A percentile compares a stretch with the other conserved stretches of the same genome.
These are phyloP conservation scores for Lepidurus packardi DNA, from an alignment of 1,140 invertebrate species.

Conservation along the genomic window DNA sequence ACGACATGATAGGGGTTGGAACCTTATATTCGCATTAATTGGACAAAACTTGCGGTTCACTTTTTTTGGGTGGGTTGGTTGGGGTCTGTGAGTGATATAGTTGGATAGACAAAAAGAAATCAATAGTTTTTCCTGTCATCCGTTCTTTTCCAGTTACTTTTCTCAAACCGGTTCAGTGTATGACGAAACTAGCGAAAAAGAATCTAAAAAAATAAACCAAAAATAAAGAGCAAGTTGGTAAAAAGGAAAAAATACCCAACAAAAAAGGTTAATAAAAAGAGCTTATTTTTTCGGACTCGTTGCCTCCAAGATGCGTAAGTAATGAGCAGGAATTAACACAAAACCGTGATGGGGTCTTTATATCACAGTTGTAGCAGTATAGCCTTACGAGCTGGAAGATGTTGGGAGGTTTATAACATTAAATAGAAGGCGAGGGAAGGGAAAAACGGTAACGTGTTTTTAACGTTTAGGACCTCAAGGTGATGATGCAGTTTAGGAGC, in stretches of 20 bases:
- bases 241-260: background rate
- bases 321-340: background rate
- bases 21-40: no score
- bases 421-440: background rate
- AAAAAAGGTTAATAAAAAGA: background rate
- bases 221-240: background rate
- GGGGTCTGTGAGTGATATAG: no score
- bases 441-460: slow-evolving; percentile 4
- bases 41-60: no score
- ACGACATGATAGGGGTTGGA: no score
- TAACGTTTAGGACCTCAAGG: slow-evolving; percentile 18
- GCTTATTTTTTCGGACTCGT: background rate
- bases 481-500: slow-evolving; percentile 11
- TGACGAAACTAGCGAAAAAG: no score
- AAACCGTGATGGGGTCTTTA: background rate
- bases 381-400: background rate
- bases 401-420: background rate
- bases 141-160: no score
- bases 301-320: background rate
- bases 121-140: no score
- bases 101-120: no score
- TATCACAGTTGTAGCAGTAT: background rate
- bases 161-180: no score
- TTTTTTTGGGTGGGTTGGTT: no score
- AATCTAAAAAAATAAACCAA: no score